Evolutionary conservation across 2,113 vertebrate species (phyloP).

Genomic region (Myiozetetes cayanensis): DNA sequence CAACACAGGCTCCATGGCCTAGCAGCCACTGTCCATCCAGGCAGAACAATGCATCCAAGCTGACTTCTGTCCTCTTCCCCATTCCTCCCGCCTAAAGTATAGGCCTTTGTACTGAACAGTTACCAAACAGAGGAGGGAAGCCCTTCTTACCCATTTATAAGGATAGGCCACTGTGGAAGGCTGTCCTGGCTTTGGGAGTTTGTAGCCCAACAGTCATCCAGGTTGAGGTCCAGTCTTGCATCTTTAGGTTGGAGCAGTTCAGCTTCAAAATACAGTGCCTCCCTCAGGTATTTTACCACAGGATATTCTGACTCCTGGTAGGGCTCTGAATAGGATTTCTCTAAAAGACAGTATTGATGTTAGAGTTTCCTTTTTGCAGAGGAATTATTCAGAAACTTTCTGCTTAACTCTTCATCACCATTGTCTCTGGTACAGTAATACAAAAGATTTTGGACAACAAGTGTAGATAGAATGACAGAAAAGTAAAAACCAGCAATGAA

Average conservation of each 20-base stretch:
- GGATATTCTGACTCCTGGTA: conserved; percentile 61
- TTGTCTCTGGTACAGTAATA: not conserved
- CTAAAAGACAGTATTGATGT: not conserved
- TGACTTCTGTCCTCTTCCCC: not conserved
- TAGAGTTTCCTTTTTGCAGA: not conserved
- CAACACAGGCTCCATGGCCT: accelerated
- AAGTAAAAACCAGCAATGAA: not conserved
- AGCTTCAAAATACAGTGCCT: conserved; percentile 68
- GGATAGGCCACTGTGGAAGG: conserved; percentile 50
- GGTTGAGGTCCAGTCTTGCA: conserved; percentile 51
- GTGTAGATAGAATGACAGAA: not conserved
- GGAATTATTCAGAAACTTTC: not conserved
- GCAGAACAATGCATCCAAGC: not conserved
- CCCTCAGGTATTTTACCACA: conserved; percentile 65
- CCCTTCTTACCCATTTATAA: conserved; percentile 46
- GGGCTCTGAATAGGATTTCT: conserved; percentile 30
- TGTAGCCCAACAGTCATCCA: conserved; percentile 68
- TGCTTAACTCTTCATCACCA: not conserved
- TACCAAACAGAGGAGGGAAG: not conserved
- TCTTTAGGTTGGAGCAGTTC: conserved; percentile 63
- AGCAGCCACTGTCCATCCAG: not conserved
- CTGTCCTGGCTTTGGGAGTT: conserved; percentile 13
- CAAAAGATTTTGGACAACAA: not conserved
- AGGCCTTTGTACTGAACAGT: not conserved
- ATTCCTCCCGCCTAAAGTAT: not conserved